These are phyloP conservation scores for Lithophane ornitopus DNA, from an alignment of 2,888 invertebrate genomes.

Conservation along the genomic window DNA sequence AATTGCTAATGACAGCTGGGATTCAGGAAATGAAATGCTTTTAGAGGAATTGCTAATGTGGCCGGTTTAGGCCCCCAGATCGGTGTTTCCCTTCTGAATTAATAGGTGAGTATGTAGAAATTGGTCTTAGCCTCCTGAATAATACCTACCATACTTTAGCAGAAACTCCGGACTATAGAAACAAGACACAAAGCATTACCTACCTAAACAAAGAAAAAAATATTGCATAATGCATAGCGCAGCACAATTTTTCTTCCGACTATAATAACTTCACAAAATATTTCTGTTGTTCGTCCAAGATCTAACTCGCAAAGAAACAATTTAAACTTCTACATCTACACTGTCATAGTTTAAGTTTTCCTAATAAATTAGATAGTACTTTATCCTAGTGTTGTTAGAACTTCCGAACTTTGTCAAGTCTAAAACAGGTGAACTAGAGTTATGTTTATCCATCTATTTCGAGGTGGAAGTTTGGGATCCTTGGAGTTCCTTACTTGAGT, in stretches of 20 bases:
- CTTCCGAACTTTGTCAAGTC: constrained; percentile 69
- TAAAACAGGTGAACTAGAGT: constrained; percentile 65
- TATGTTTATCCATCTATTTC: constrained; percentile 67
- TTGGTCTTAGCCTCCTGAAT: background rate
- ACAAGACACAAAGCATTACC: background rate
- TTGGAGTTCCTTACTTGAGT: constrained; percentile 32
- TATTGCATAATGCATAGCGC: constrained; percentile 11
- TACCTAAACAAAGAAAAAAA: constrained; percentile 8
- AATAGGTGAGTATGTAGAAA: too few relatives aligned
- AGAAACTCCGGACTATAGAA: background rate
- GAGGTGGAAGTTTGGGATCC: constrained; percentile 53
- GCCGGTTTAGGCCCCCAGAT: too few relatives aligned
- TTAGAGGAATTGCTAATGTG: too few relatives aligned
- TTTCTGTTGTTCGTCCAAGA: constrained; percentile 38
- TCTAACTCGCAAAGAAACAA: constrained; percentile 62
- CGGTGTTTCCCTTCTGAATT: background rate
- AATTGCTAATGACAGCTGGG: too few relatives aligned
- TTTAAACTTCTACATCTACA: constrained; percentile 64
- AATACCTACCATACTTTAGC: background rate
- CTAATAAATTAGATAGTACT: constrained; percentile 81
- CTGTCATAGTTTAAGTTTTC: constrained; percentile 76
- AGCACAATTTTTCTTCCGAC: constrained; percentile 36
- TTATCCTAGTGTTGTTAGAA: constrained; percentile 75
- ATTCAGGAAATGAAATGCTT: too few relatives aligned
- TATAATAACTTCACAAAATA: constrained; percentile 46